These are phyloP conservation scores for Phyllotis vaccarum DNA, from an alignment of 2,797 vertebrate genomes.

Conservation along the genomic window DNA sequence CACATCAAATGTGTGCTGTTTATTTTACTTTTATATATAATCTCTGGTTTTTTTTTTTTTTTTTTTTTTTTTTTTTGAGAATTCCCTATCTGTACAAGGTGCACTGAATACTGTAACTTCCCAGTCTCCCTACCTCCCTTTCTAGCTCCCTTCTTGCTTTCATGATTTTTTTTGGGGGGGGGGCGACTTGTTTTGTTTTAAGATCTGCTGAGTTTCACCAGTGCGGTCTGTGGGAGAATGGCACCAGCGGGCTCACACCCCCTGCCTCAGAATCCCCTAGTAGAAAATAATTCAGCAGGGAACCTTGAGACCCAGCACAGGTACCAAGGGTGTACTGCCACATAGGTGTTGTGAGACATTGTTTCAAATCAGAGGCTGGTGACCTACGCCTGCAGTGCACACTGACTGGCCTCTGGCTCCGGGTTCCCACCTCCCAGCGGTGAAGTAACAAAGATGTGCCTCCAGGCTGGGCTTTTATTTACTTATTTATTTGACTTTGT, in stretches of 20 bases:
- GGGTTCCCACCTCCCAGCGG: too few relatives aligned
- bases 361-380: background rate
- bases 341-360: background rate
- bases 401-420: background rate
- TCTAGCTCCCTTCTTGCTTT: background rate
- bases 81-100: background rate
- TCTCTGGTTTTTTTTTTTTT: too few relatives aligned
- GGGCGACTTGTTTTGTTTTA: background rate
- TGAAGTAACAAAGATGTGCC: background rate
- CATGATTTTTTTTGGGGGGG: background rate
- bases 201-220: background rate
- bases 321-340: too few relatives aligned
- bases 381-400: background rate
- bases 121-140: background rate
- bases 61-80: background rate
- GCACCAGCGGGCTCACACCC: background rate
- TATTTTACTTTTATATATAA: background rate
- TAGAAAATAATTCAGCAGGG: background rate
- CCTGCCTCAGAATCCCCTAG: background rate
- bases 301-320: background rate
- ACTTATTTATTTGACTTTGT: background rate
- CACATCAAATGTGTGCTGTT: background rate
- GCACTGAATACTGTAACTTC: background rate
- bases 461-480: background rate
- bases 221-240: background rate